Base-by-base conservation (phyloP, 2,113 vertebrate species). In the Semnopithecus entellus region DNA sequence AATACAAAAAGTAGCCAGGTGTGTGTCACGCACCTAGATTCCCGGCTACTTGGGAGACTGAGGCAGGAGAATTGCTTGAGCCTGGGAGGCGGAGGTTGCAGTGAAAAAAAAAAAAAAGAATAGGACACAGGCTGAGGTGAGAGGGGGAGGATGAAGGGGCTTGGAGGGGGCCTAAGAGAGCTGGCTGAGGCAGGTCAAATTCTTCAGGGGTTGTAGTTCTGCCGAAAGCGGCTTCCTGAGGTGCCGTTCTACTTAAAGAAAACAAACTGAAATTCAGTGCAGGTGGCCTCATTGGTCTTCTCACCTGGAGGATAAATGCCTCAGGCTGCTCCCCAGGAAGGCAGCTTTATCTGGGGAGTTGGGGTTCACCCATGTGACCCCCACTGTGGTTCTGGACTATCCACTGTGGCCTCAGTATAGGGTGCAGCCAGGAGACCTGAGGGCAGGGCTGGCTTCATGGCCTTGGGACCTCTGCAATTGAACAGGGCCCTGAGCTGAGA, bases 121-220 rank as follows among this genome's bases (percentile, higher is more conserved):
- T 27, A 61, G 59, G 25, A 75, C 14, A 10, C 64, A n/a, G 48
- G 35, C 35, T 57, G 43, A 25, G 59, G 23, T 27, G 7, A 5
- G 35, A n/a, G 14, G 0, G 8, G 16, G 30, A 23, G 30, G 55
- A 43, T n/a, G 20, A 55, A 27, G 7, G 11, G 48, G 5, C 11
- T 9, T 2, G 59, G 55, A 13, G 27, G 50, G 50, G 50, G 43
- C 72, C 43, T 23, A 4, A 0, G 55, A 32, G 68, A 38, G 38
- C 76, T 1, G 0, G 95, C 72, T 2, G 5, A 78, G 82, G 12
- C 89, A 91, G 90, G 93, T 52, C 45, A 86, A 14, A 91, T 90
- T 93, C 90, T 93, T 97, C 45, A 82, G 83, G 66, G 78, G 17
- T 75, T 93, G 70, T 90, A 57, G 93, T 93, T 97, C 87, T 32